Evolutionary conservation across 2,888 invertebrate genomes (phyloP).

Genomic region (Drosophila buzzatii): DNA sequence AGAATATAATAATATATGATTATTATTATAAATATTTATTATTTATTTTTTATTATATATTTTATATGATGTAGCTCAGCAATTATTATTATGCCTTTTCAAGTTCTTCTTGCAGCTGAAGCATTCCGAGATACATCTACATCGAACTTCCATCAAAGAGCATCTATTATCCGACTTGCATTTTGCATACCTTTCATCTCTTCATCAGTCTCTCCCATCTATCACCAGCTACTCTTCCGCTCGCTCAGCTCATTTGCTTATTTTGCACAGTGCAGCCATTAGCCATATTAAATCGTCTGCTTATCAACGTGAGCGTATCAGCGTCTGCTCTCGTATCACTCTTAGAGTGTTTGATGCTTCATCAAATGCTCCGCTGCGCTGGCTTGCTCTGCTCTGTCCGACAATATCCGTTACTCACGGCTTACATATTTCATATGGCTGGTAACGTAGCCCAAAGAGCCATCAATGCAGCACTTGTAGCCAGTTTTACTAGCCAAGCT

Average conservation of each 20-base stretch:
- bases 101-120: too few species aligned
- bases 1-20: too few species aligned
- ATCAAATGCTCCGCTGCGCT: slow-evolving; percentile 33
- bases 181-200: not conserved
- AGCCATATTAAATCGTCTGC: slow-evolving; percentile 41
- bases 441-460: slow-evolving; percentile 3
- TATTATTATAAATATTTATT: too few species aligned
- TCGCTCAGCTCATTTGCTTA: slow-evolving; percentile 40
- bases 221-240: not conserved
- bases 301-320: slow-evolving; percentile 10
- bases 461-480: slow-evolving; percentile 52
- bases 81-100: too few species aligned
- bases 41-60: too few species aligned
- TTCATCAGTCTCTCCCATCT: not conserved
- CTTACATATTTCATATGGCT: slow-evolving; percentile 50
- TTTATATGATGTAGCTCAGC: too few species aligned
- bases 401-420: slow-evolving; percentile 35
- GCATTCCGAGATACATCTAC: not conserved
- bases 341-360: slow-evolving; percentile 23
- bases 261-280: slow-evolving; percentile 38
- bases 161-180: not conserved
- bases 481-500: slow-evolving; percentile 54
- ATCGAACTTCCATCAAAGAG: not conserved
- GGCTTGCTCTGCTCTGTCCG: slow-evolving; percentile 7
- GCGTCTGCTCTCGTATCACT: not conserved